Evolutionary conservation across 2,113 vertebrate species (phyloP).

Genomic region (Donacobius atricapilla): DNA sequence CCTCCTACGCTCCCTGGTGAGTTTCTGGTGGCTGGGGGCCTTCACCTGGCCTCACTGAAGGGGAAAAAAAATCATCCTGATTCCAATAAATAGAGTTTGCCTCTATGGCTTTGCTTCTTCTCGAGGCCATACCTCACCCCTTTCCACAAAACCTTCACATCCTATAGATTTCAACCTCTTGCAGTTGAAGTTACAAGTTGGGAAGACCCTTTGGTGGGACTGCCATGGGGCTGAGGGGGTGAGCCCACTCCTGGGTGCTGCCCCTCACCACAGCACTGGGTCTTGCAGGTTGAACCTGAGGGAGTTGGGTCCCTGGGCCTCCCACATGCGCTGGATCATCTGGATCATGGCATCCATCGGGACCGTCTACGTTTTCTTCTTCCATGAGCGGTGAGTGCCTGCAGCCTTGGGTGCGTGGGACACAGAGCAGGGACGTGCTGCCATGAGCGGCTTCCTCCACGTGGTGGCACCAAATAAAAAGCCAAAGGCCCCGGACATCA

Average conservation of each 20-base stretch:
- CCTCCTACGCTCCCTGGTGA: constrained; percentile 92
- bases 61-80: background rate
- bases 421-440: background rate
- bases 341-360: constrained; percentile 94
- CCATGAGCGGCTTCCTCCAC: constrained; percentile 8
- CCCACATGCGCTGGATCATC: constrained; percentile 95
- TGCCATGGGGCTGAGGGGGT: background rate
- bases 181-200: background rate
- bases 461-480: constrained; percentile 52
- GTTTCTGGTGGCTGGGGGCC: background rate
- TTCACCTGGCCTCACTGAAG: background rate
- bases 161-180: background rate
- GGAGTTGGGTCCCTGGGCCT: constrained; percentile 88
- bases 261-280: background rate
- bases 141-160: background rate
- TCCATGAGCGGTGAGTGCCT: constrained; percentile 86
- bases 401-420: fast-evolving
- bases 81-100: background rate
- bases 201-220: background rate
- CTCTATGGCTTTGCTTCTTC: background rate
- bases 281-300: constrained; percentile 84
- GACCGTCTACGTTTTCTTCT: constrained; percentile 92
- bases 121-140: background rate
- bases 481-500: background rate
- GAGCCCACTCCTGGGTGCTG: background rate